Base-by-base conservation (phyloP, 2,888 invertebrate species). In the Athetis lepigone region DNA sequence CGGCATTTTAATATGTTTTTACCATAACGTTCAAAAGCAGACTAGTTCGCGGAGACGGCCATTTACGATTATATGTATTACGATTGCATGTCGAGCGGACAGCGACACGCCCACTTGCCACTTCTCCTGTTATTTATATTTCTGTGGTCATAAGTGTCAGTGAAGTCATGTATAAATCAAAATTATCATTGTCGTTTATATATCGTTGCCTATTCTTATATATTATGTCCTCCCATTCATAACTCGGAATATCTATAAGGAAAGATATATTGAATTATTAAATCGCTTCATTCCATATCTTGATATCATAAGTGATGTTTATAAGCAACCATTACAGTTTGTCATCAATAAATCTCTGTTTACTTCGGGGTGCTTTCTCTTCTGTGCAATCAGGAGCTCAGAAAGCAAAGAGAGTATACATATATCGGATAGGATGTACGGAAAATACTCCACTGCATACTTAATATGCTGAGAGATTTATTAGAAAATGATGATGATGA, bases 311-410 rank as follows among this genome's bases (percentile, higher is more conserved):
- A 58, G 27, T 60, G 27, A 69, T 56, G 54, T 67, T 47, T 50
- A 47, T 61, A 63, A 75, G 60, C 29, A 39, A 21, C 65, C 42
- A 65, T 49, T 59, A 76, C 33, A 61, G 52, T 76, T 60, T 58
- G 57, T 69, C 45, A 56, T 39, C 51, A 29, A 69, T 69, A 76
- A 76, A 76, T 76, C 76, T 62, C 27, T 25, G 43, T 61, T 58
- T 72, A 63, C 65, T 63, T 54, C 19, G 25, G 16, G 5, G 40
- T 33, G 57, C 64, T 75, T 75, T 76, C 75, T 58, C 61, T 66
- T 36, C 69, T 66, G 59, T 69, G 42, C 46, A 60, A 72, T 18
- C 56, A 16, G 37, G 52, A 45, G 56, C 18, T 16, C 27, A 19
- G 40, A 25, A 52, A 47, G n/a, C 18, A 49, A 36, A 68, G 29